These are phyloP conservation scores for Troides oblongomaculatus DNA, from an alignment of 2,888 invertebrate species.

Conservation along the genomic window DNA sequence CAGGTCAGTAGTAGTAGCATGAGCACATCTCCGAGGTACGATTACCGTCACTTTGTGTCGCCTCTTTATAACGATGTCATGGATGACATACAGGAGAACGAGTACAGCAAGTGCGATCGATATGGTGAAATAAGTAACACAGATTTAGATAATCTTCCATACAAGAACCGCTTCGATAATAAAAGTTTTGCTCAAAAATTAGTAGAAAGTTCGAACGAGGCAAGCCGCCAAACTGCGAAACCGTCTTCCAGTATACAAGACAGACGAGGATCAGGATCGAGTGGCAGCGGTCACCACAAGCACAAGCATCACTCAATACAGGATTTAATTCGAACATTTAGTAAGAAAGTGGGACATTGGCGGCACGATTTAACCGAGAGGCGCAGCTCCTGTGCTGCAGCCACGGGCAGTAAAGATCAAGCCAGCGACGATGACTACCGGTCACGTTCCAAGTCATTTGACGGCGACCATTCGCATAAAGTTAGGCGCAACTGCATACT, in stretches of 20 bases:
- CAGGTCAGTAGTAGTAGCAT: constrained; percentile 51
- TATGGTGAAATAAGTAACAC: constrained; percentile 73
- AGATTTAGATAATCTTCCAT: constrained; percentile 52
- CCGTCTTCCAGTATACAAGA: constrained; percentile 46
- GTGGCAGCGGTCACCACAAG: constrained; percentile 50
- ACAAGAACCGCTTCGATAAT: constrained; percentile 61
- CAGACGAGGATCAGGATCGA: constrained; percentile 64
- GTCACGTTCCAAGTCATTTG: constrained; percentile 88
- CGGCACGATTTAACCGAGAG: constrained; percentile 79
- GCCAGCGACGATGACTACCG: constrained; percentile 84
- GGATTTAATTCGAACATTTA: constrained; percentile 87
- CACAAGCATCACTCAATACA: constrained; percentile 87
- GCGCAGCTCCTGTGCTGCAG: constrained; percentile 66
- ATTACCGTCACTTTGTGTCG: constrained; percentile 70
- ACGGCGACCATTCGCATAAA: constrained; percentile 77
- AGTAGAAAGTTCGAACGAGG: constrained; percentile 49
- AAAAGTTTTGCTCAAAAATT: constrained; percentile 71
- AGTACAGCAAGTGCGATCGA: constrained; percentile 71
- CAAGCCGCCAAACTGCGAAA: constrained; percentile 34
- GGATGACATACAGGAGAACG: constrained; percentile 75
- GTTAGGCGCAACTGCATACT: constrained; percentile 67
- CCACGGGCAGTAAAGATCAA: constrained; percentile 71
- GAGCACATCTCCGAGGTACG: constrained; percentile 56
- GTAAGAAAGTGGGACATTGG: constrained; percentile 87
- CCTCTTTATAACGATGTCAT: constrained; percentile 69